Conservation (phyloP, 2,888 invertebrate genomes). For the Noctua comes region DNA sequence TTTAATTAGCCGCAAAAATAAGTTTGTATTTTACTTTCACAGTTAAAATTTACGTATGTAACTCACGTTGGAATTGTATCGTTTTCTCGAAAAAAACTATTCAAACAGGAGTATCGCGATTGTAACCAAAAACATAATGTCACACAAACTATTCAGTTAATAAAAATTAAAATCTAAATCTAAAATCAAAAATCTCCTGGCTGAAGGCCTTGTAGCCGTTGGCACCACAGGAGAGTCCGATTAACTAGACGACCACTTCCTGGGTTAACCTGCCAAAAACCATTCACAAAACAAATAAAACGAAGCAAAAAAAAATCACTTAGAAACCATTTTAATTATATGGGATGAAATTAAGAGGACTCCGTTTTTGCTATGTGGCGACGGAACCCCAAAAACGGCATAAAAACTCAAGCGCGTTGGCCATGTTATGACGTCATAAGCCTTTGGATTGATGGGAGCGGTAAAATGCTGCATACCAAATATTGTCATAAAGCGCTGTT, state of each 20-base stretch:
- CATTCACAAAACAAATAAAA: too few species aligned
- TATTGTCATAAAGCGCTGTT: conserved; percentile 15
- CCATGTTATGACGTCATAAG: conserved; percentile 49
- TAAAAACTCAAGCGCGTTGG: conserved; percentile 31
- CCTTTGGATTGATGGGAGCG: conserved; percentile 46
- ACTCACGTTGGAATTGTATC: too few species aligned
- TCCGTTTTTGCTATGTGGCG: not conserved
- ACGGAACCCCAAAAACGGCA: not conserved
- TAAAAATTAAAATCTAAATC: too few species aligned
- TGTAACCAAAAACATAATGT: not conserved
- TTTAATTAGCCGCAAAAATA: not conserved
- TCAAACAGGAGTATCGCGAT: not conserved
- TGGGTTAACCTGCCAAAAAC: not conserved
- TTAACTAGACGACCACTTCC: too few species aligned
- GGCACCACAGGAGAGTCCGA: not conserved
- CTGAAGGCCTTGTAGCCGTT: not conserved
- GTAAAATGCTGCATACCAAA: conserved; percentile 48
- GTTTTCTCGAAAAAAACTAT: too few species aligned
- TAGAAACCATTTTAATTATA: too few species aligned
- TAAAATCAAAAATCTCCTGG: not conserved
- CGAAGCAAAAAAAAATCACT: too few species aligned
- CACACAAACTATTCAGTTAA: not conserved
- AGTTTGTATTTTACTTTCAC: too few species aligned
- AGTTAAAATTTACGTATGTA: too few species aligned
- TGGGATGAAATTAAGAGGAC: too few species aligned